These are phyloP conservation scores for Cochlearius cochlearius DNA, from an alignment of 2,113 vertebrate genomes.

Conservation along the genomic window DNA sequence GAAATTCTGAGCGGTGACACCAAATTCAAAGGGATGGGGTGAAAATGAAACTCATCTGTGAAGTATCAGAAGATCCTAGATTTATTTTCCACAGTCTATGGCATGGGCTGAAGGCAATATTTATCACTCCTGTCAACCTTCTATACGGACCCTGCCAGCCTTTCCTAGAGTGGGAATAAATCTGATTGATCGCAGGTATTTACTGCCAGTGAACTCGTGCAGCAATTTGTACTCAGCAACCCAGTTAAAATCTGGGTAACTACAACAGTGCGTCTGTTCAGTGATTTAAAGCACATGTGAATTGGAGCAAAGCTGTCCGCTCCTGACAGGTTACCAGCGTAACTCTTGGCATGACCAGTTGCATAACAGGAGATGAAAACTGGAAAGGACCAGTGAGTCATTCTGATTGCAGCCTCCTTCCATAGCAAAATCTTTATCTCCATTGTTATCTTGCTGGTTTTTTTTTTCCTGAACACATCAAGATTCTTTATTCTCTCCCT, in stretches of 20 bases:
- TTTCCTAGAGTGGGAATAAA: not conserved
- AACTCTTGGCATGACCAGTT: not conserved
- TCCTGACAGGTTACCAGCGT: not conserved
- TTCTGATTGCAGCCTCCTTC: not conserved
- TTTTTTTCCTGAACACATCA: not conserved
- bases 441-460: not conserved
- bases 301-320: not conserved
- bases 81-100: not conserved
- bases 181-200: not conserved
- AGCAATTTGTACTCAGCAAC: not conserved
- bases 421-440: not conserved
- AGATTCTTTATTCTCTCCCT: not conserved
- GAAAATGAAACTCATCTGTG: not conserved
- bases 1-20: not conserved
- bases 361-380: not conserved
- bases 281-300: not conserved
- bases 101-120: not conserved
- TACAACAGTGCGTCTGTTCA: not conserved
- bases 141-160: fast-evolving
- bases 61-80: not conserved
- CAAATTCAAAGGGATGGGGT: not conserved
- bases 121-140: not conserved
- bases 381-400: not conserved
- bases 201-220: not conserved
- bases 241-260: not conserved